Base-by-base conservation (phyloP, 2,113 vertebrate species). In the Lepus timidus region DNA sequence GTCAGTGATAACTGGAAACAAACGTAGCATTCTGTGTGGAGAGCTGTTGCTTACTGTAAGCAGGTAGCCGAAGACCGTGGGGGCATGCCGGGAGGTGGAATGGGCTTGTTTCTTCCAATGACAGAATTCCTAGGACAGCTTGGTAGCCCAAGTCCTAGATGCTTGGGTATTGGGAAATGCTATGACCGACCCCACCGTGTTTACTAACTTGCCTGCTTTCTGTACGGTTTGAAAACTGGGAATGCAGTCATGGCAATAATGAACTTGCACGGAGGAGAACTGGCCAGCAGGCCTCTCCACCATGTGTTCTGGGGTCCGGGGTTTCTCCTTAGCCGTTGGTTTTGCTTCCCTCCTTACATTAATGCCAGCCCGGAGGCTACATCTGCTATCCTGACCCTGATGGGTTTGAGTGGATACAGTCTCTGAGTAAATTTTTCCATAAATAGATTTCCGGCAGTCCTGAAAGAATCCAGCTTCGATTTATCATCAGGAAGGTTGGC, bases 401-500 rank as follows among this genome's bases (percentile, higher is more conserved):
- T 44, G 76, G 65, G 71, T 74, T 39, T 80, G 76, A 76, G 61
- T n/a, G 49, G 61, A 89, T 88, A 85, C 55, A 9, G 67, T n/a
- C 79, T 94, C 23, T 64, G 20, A 78, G 49, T 73, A 14, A 36
- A 62, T 89, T 68, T 73, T 78, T 73, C 20, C 23, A 2, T 51
- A 79, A 88, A 93, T 67, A 71, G 95, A 62, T 39, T 68, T 68
- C 85, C 84, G 49, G 78, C 52, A 55, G 25, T 82, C 33, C 19
- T 22, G 22, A 33, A 52, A 25, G 29, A 71, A 39, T 86, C 55
- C 36, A 65, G 27, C 4, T 44, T 91, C 86, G 55, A 68, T 75
- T 96, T 82, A 55, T 70, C 87, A 93, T 82, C 31, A 79, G 65
- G 61, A 90, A 39, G 29, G 36, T 80, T 80, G 20, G 16, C 58